Base-by-base conservation (phyloP, 2,888 invertebrate species). In the Panzeria rudis region DNA sequence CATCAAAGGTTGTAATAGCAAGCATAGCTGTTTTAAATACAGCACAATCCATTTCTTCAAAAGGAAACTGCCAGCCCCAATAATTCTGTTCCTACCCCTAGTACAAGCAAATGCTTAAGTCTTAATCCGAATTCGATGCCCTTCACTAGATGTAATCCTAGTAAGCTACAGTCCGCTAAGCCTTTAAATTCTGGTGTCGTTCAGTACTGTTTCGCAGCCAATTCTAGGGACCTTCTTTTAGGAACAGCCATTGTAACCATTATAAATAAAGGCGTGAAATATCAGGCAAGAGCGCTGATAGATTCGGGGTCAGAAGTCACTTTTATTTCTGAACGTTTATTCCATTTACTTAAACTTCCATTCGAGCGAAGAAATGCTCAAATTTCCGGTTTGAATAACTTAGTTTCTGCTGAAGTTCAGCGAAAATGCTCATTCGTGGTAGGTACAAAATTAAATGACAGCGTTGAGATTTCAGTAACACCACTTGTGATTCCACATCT, bases 161-260 rank as follows among this genome's bases (percentile, higher is more conserved):
- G 25, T 13, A 7, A 15, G 2, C 3, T 23, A 76, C 56, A 66
- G n/a, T n/a, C n/a, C n/a, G n/a, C n/a, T n/a, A n/a, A n/a, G n/a
- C n/a, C n/a, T n/a, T n/a, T n/a, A n/a, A n/a, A n/a, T n/a, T n/a
- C n/a, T n/a, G n/a, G n/a, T n/a, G n/a, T n/a, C n/a, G n/a, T 41
- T 41, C 41, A 41, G 13, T 41, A 3, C 13, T 13, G 9, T 13
- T 41, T 41, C 13, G 41, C 41, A 9, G 8, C 41, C 11, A 9
- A 41, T 13, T 41, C 41, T 11, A 38, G 11, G 38, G 38, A 11
- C 11, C 0, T 38, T 11, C 38, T 38, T 38, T 38, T 41, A 11
- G 56, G 66, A 11, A 56, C 76, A 2, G 66, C 66, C 0, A 15
- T 68, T 17, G 66, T 76, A n/a, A n/a, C 32, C 15, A 44, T 76